Conservation (phyloP, 2,113 vertebrate genomes). For the Amblyopsis rosae region DNA sequence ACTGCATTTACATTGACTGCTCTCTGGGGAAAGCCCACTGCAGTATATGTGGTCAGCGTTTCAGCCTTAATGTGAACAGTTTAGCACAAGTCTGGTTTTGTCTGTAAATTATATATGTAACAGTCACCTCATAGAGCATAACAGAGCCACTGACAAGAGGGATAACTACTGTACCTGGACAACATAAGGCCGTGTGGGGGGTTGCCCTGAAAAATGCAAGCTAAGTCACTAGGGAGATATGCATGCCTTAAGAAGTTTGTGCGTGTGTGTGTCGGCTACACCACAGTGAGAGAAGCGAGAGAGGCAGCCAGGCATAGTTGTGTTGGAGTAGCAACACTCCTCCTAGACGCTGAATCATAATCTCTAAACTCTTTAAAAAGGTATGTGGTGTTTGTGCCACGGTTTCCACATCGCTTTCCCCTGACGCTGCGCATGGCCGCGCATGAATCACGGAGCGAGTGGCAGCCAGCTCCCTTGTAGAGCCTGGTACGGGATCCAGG, state of each 20-base stretch:
- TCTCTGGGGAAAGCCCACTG: no score
- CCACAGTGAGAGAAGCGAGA: background rate
- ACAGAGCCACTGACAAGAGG: constrained; percentile 19
- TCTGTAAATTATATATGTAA: background rate
- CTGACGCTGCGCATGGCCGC: constrained; percentile 77
- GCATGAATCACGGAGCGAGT: constrained; percentile 85
- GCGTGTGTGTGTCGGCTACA: constrained; percentile 5
- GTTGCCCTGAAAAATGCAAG: constrained; percentile 25
- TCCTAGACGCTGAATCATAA: constrained; percentile 88
- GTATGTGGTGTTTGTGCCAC: constrained; percentile 89
- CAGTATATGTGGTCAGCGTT: background rate
- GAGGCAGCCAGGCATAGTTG: constrained; percentile 43
- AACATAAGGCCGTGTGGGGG: background rate
- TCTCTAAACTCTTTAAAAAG: constrained; percentile 80
- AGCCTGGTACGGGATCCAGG: constrained; percentile 87
- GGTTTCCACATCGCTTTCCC: constrained; percentile 88
- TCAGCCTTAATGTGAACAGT: background rate
- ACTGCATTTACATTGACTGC: background rate
- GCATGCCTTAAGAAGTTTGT: constrained; percentile 38
- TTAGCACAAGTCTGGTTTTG: background rate
- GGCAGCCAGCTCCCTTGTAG: constrained; percentile 87
- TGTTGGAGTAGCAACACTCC: constrained; percentile 69
- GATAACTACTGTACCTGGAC: constrained; percentile 10
- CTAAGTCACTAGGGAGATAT: constrained; percentile 54
- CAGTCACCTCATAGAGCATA: constrained; percentile 18